Base-by-base conservation (phyloP, 2,888 invertebrate species). In the Hyposoter dolosus region DNA sequence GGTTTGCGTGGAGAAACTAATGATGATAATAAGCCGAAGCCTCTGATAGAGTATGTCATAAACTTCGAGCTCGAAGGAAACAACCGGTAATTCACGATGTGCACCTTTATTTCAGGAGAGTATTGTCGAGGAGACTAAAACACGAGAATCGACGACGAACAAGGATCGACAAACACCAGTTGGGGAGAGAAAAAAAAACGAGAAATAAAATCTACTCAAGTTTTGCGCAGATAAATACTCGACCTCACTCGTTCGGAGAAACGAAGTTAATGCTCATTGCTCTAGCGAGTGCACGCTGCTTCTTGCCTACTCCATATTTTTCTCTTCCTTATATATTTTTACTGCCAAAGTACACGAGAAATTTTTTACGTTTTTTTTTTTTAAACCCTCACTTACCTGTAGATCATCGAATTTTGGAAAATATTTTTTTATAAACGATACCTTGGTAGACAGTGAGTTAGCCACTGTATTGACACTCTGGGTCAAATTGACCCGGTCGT, bases 241-340 rank as follows among this genome's bases (percentile, higher is more conserved):
- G 23, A 43, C 19, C 56, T 56, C 56, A 9, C 69, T 74, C 77
- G 63, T 85, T 85, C 84, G 77, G 47, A 75, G 84, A 85, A 85
- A 78, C 78, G 60, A 63, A 82, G 74, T 85, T 85, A 85, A 85
- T 82, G 84, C 82, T 69, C 84, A 75, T 85, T 74, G 84, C 84
- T 76, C 72, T 81, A 81, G 68, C 76, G 43, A 75, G 56, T 75
- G 50, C 32, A 40, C 43, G 32, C 32, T 28, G 9, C 43, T 69
- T 75, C 12, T 50, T 77, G 50, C 47, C 43, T 78, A 28, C 28
- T 63, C 17, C 19, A 43, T 50, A 63, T 63, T 50, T 60, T 56
- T 60, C 23, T 60, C 10, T 53, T 28, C 6, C 7, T 17, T 7
- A 28, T 28, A 28, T 28, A 12, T 35, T 60, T 60, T 60, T 75